Evolutionary conservation across 2,797 vertebrate species (phyloP).

Genomic region (Spea hammondii): DNA sequence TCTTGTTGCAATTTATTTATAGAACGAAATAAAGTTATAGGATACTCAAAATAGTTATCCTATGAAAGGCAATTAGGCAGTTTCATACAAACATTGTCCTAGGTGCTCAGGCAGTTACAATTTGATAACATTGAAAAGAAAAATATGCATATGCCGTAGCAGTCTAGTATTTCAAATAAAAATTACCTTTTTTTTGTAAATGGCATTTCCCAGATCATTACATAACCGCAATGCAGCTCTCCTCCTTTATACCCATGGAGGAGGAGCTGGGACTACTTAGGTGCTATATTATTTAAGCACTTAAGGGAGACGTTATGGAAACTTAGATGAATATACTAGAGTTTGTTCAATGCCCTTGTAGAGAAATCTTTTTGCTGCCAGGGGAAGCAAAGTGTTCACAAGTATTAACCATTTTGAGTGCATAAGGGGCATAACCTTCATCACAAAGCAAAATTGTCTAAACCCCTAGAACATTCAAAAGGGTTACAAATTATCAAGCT

Average conservation of each 20-base stretch:
- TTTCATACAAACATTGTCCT: constrained; percentile 68
- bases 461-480: no score
- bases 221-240: constrained; percentile 3
- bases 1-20: constrained; percentile 62
- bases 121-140: constrained; percentile 47
- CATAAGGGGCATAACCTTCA: not conserved
- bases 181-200: not conserved
- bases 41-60: constrained; percentile 55
- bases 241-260: not conserved
- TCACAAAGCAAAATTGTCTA: no score
- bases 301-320: constrained; percentile 1
- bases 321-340: constrained; percentile 5
- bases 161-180: constrained; percentile 16
- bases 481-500: not conserved
- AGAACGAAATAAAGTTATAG: constrained; percentile 51
- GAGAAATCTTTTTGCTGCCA: constrained; percentile 37
- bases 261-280: constrained; percentile 1
- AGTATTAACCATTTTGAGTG: constrained; percentile 15
- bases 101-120: constrained; percentile 55
- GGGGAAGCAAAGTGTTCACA: constrained; percentile 46
- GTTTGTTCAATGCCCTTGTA: constrained; percentile 34
- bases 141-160: constrained; percentile 34
- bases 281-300: not conserved
- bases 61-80: constrained; percentile 64
- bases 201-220: constrained; percentile 1